Conservation (phyloP, 92 coral and sea anemone species). For the Palythoa caribaeorum region DNA sequence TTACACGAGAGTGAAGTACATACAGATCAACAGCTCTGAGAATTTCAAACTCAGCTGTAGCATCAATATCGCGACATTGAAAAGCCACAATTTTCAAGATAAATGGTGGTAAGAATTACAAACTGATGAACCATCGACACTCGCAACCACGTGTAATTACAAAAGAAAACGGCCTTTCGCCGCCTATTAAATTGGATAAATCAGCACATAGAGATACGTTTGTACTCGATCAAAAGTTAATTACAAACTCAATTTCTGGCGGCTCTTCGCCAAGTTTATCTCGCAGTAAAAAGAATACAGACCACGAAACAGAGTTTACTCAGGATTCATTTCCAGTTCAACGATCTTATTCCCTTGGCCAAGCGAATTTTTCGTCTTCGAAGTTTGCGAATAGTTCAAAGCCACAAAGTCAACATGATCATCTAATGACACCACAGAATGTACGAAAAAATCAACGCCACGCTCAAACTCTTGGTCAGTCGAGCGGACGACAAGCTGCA, state of each 20-base stretch:
- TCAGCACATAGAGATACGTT: constrained; percentile 26
- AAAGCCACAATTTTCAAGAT: neutral
- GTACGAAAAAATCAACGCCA: constrained; percentile 15
- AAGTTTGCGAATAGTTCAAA: constrained; percentile 34
- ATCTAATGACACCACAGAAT: neutral
- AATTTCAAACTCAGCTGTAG: neutral
- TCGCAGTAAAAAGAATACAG: neutral
- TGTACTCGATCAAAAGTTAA: neutral
- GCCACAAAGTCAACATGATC: constrained; percentile 25
- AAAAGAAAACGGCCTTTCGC: constrained; percentile 32
- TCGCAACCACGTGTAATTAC: constrained; percentile 37
- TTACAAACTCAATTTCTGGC: constrained; percentile 14
- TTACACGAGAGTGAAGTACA: neutral
- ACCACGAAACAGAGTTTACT: neutral
- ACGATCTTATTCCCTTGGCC: constrained; percentile 24
- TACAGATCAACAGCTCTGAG: neutral
- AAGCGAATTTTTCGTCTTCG: constrained; percentile 4
- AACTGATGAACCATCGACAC: constrained; percentile 35
- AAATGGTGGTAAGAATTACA: neutral
- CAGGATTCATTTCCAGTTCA: constrained; percentile 7
- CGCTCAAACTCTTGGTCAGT: constrained; percentile 28
- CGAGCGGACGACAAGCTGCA: constrained; percentile 8
- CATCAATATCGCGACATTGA: constrained; percentile 8
- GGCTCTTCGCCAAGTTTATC: constrained; percentile 29
- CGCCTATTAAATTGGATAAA: neutral